Conservation (phyloP, 2,888 invertebrate genomes). For the Brenthis daphne region DNA sequence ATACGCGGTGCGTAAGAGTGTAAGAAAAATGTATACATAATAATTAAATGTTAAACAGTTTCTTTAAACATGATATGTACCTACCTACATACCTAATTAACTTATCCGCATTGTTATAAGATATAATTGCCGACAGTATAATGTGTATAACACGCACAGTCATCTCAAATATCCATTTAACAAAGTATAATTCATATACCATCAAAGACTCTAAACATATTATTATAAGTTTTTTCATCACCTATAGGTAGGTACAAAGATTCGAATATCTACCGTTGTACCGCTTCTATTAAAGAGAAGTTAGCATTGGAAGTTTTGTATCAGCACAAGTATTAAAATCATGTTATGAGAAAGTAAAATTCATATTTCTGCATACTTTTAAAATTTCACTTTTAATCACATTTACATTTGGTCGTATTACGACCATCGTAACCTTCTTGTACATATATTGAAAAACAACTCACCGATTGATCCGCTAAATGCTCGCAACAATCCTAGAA, state of each 20-base stretch:
- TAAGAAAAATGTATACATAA: background rate
- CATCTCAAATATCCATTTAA: background rate
- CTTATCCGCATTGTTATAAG: conserved; percentile 9
- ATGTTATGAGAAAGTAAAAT: conserved; percentile 5
- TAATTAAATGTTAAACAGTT: background rate
- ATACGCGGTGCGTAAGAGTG: background rate
- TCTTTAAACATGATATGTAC: background rate
- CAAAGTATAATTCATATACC: conserved; percentile 19
- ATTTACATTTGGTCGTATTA: background rate
- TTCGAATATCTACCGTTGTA: conserved; percentile 20
- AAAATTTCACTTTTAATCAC: too few species aligned
- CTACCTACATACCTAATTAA: background rate
- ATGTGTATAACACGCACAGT: background rate
- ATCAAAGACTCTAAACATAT: conserved; percentile 10
- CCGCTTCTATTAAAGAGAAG: conserved; percentile 5
- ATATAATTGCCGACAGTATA: conserved; percentile 7
- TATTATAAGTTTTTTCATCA: conserved; percentile 7
- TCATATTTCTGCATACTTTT: background rate
- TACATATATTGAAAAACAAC: conserved; percentile 21
- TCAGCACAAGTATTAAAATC: background rate
- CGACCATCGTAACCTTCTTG: background rate
- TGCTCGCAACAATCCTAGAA: conserved; percentile 67
- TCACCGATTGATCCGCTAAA: conserved; percentile 45
- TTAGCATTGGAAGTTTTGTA: background rate
- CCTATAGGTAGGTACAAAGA: background rate